Conservation (phyloP, 2,888 invertebrate genomes). For the Dendrolimus houi region DNA sequence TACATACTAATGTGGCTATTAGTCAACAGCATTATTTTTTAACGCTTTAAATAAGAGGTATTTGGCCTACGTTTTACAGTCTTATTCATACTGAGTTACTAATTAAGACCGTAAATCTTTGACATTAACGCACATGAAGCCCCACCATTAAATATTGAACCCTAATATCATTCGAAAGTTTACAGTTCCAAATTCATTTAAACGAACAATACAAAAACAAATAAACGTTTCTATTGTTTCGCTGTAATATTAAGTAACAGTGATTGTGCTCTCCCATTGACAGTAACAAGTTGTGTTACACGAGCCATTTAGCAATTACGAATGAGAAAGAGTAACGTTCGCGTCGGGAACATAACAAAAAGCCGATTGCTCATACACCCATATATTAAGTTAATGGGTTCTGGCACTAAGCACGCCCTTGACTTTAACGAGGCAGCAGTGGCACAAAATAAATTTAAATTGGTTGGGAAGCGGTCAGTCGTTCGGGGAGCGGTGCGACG, state of each 20-base stretch:
- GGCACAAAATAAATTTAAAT: constrained; percentile 61
- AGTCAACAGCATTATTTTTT: too few relatives aligned
- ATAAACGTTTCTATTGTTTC: constrained; percentile 6
- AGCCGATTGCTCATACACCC: constrained; percentile 45
- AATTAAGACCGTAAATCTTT: too few relatives aligned
- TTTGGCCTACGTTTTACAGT: too few relatives aligned
- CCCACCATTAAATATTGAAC: too few relatives aligned
- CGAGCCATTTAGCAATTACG: constrained; percentile 46
- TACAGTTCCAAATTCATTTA: neutral
- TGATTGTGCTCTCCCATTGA: constrained; percentile 23
- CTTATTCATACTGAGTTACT: too few relatives aligned
- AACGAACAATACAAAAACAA: constrained; percentile 3
- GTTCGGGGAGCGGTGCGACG: constrained; percentile 3
- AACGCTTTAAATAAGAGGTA: too few relatives aligned
- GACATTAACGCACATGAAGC: too few relatives aligned
- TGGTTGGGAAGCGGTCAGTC: constrained; percentile 23
- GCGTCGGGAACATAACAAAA: constrained; percentile 45
- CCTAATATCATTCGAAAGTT: neutral
- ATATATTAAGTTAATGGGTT: constrained; percentile 59
- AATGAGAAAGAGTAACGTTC: constrained; percentile 29
- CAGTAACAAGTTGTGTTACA: constrained; percentile 38
- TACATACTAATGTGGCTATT: too few relatives aligned
- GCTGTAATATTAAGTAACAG: constrained; percentile 18
- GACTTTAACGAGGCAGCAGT: constrained; percentile 52
- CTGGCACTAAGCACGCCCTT: constrained; percentile 53